Evolutionary conservation across 2,888 invertebrate genomes (phyloP), one percentile per base, ranked within the genome.

Genomic region (Nomada flava): DNA sequence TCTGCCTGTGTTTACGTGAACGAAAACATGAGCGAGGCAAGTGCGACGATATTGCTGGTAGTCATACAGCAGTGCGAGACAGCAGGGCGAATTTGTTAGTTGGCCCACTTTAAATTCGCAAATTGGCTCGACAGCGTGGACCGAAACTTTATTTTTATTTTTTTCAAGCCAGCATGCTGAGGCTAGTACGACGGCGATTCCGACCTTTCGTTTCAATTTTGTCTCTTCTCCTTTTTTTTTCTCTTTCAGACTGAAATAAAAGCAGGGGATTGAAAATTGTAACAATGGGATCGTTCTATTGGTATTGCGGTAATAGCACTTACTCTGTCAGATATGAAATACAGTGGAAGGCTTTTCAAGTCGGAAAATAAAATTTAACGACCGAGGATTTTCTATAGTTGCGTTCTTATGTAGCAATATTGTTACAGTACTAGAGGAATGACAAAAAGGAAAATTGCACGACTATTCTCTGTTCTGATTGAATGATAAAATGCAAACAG

Each of bases 41-140:
- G 72, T 63, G n/a, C 63, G 29, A 64, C 55, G 2, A 20, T 5
- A 18, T 11, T 23, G 2, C 36, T 7, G 7, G 2, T 44, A 18
- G n/a, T 9, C n/a, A 20, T n/a, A 18, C n/a, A 47, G n/a, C 44
- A 47, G 20, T 26, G 29, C 13, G 42, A 7, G 63, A 63, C 53
- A 44, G 42, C n/a, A 44, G 36, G 13, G 20, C 20, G 62, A 70
- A 70, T 71, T 76, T 50, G 50, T 57, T 18, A 71, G 50, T 15
- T 71, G 57, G 71, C 57, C 57, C 72, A 57, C 42, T 64, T 55
- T 47, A 57, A 71, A 71, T 59, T 76, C 57, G 42, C 57, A 64
- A 76, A 76, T 76, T 76, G 71, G 64, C 64, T 15, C 23, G 57
- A 57, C 55, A 26, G 44, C 55, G 57, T 64, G 57, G 71, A 71